phyloP scores from a whole-genome alignment of 2,888 invertebrate species.

The Oscheius sp. region DNA sequence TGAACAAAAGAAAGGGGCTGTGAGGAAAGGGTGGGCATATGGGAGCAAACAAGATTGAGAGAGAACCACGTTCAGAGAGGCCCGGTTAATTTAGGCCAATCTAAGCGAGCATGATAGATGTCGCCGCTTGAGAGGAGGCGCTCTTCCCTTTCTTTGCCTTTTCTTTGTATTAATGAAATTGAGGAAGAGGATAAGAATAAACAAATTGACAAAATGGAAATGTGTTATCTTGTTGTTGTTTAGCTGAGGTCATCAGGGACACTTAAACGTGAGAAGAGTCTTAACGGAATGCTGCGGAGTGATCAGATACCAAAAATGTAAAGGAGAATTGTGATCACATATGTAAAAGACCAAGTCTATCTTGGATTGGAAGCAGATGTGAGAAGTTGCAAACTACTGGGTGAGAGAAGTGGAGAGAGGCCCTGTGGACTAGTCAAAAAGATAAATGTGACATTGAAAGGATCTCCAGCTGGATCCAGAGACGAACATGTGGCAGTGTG shows the following conservation, averaged over 20 bases:
- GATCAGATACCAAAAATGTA: neutral
- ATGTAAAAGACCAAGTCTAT: too few species aligned
- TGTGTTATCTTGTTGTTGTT: too few species aligned
- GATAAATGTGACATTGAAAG: neutral
- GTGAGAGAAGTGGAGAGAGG: too few species aligned
- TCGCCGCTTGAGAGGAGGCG: slow-evolving; percentile 9
- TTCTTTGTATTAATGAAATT: too few species aligned
- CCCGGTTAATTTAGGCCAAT: slow-evolving; percentile 10
- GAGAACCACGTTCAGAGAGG: neutral
- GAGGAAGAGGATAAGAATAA: too few species aligned
- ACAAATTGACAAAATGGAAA: neutral
- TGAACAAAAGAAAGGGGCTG: too few species aligned
- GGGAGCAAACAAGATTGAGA: neutral
- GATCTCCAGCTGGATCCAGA: neutral
- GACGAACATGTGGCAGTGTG: neutral
- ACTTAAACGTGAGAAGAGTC: neutral
- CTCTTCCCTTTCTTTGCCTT: neutral
- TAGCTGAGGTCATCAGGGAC: neutral
- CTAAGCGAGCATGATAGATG: slow-evolving; percentile 2
- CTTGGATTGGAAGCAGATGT: too few species aligned
- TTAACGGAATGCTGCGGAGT: neutral
- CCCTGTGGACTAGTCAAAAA: too few species aligned
- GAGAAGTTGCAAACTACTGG: too few species aligned
- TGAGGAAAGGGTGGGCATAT: neutral
- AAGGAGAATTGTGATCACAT: too few species aligned